Percentiles rank a stretch among this genome's conserved stretches.
Conservation (phyloP, 2,797 vertebrate genomes). For the Melanotaenia trifasciata region DNA sequence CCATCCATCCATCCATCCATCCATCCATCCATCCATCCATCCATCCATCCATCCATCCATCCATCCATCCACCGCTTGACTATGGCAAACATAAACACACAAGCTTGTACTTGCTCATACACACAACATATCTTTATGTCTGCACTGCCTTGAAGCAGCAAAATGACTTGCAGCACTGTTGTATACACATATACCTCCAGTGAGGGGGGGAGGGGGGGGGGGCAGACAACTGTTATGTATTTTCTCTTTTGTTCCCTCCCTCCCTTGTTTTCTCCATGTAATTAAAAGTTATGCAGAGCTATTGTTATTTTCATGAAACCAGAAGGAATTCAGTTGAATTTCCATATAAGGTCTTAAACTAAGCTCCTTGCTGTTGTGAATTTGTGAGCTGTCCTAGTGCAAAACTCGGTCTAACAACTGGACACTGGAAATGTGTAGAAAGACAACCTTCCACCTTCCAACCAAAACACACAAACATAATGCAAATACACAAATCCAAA, state of each 20-base stretch:
- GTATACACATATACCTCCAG: conserved; percentile 4
- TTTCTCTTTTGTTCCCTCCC: neutral
- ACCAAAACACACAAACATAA: conserved; percentile 35
- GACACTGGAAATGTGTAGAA: conserved; percentile 50
- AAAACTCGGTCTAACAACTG: conserved; percentile 55
- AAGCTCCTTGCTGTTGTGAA: conserved; percentile 59
- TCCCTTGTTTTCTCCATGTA: neutral
- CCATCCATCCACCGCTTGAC: conserved; percentile 40
- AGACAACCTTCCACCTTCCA: conserved; percentile 20
- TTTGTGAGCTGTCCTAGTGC: conserved; percentile 69
- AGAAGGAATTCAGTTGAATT: conserved; percentile 63
- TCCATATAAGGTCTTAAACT: conserved; percentile 80
- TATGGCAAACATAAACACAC: conserved; percentile 29
- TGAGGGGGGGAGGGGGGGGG: no score
- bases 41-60: conserved; percentile 43
- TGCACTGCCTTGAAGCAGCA: neutral
- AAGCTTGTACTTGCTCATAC: conserved; percentile 7
- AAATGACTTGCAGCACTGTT: conserved; percentile 9
- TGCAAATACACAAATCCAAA: conserved; percentile 39
- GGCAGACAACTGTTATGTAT: neutral
- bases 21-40: no score
- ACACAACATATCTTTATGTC: conserved; percentile 19
- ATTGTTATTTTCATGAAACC: conserved; percentile 68
- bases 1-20: no score
- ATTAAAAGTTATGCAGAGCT: conserved; percentile 25